These are phyloP conservation scores for Nomada ruficornis DNA, from an alignment of 2,888 invertebrate genomes.

Conservation along the genomic window DNA sequence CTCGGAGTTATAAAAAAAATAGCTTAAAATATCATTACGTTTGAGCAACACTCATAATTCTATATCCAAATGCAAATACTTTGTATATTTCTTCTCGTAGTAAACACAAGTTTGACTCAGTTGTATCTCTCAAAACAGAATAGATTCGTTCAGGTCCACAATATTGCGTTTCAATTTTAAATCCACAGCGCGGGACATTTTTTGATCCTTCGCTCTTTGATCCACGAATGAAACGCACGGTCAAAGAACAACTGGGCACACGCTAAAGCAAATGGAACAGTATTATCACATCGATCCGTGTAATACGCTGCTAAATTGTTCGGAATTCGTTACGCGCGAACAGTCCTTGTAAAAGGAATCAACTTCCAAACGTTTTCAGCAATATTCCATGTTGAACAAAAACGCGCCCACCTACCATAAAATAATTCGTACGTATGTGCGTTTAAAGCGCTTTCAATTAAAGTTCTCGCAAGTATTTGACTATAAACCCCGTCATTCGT, in stretches of 20 bases:
- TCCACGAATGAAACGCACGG: background rate
- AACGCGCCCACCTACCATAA: no score
- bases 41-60: no score
- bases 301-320: background rate
- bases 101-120: no score
- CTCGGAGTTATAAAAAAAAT: no score
- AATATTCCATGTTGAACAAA: background rate
- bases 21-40: no score
- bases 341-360: background rate
- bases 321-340: background rate
- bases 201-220: background rate
- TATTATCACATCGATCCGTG: background rate
- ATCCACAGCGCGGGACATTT: no score
- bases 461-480: background rate
- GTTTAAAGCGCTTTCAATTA: background rate
- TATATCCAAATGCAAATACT: no score
- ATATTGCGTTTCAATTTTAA: no score
- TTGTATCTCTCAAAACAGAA: no score
- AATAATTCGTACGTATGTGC: background rate
- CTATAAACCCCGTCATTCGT: background rate
- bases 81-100: no score
- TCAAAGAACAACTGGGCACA: background rate
- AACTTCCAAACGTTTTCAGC: background rate
- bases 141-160: no score
- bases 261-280: slow-evolving; percentile 6